phyloP scores from a whole-genome alignment of 2,113 vertebrate species.

The Pollimyrus isidori region DNA sequence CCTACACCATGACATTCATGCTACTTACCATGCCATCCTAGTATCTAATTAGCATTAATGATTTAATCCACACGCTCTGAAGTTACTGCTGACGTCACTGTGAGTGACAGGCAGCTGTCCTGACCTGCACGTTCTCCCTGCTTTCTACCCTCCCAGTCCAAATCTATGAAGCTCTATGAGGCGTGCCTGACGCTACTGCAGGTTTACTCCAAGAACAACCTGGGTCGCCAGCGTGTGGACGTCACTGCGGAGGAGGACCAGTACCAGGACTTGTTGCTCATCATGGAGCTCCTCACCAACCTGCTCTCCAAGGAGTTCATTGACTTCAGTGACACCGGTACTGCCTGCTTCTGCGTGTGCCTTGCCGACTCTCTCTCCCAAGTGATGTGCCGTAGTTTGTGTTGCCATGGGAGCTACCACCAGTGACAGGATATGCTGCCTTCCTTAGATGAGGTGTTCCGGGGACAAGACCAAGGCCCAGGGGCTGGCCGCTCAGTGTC shows the following conservation, averaged over 20 bases:
- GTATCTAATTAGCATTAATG: background rate
- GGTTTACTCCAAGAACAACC: constrained; percentile 95
- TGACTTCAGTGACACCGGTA: constrained; percentile 97
- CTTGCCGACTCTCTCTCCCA: background rate
- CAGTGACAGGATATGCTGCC: constrained; percentile 3
- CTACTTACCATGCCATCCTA: background rate
- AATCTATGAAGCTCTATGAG: constrained; percentile 97
- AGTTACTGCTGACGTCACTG: background rate
- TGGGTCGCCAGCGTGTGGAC: constrained; percentile 81
- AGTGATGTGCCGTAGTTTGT: background rate
- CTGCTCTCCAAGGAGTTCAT: constrained; percentile 98
- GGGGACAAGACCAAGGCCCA: constrained; percentile 85
- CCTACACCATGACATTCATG: background rate
- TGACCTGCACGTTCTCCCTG: constrained; percentile 17
- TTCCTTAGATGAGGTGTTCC: constrained; percentile 82
- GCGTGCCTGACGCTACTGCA: constrained; percentile 92
- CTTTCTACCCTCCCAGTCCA: constrained; percentile 60
- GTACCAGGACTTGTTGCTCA: constrained; percentile 97
- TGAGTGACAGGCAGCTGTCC: constrained; percentile 26
- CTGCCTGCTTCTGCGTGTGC: background rate
- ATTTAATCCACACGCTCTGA: background rate
- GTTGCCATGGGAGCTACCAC: background rate
- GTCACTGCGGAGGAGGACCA: constrained; percentile 92
- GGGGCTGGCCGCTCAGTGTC: constrained; percentile 79
- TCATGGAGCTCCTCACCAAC: constrained; percentile 98